Evolutionary conservation across 2,797 vertebrate species (phyloP).

Genomic region (Amphiprion clarkii): DNA sequence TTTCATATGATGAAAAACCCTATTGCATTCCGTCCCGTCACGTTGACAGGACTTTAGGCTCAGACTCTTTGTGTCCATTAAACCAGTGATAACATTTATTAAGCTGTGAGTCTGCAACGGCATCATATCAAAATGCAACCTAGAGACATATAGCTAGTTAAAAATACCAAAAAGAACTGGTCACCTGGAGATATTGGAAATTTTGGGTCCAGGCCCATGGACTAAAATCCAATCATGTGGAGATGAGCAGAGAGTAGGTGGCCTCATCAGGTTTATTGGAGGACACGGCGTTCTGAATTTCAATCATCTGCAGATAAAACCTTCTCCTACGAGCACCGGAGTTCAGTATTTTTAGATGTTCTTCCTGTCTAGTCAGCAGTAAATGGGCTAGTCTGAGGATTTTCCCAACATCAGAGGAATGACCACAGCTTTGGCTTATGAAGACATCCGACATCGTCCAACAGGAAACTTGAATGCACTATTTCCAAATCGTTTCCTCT

Average conservation of each 20-base stretch:
- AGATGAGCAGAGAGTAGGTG: conserved; percentile 54
- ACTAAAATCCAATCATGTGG: conserved; percentile 44
- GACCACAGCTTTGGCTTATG: conserved; percentile 29
- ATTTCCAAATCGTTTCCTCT: conserved; percentile 82
- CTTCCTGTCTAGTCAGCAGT: conserved; percentile 40
- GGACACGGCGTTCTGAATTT: conserved; percentile 17
- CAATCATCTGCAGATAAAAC: not conserved
- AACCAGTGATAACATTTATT: no score
- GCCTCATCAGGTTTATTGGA: conserved; percentile 38
- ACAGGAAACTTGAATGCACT: conserved; percentile 67
- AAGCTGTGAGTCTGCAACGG: no score
- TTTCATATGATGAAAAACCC: no score
- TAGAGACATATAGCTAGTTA: no score
- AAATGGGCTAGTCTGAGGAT: not conserved
- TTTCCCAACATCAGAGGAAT: conserved; percentile 39
- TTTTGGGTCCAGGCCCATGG: no score
- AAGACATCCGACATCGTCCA: conserved; percentile 48
- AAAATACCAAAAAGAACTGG: no score
- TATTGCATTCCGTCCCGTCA: no score
- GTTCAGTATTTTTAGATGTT: conserved; percentile 8
- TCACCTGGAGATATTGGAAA: no score
- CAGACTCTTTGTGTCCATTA: no score
- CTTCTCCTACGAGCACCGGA: not conserved
- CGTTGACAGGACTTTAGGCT: no score
- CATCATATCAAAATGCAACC: no score